Conservation (phyloP, 2,113 vertebrate species). For the Pluvianellus socialis region DNA sequence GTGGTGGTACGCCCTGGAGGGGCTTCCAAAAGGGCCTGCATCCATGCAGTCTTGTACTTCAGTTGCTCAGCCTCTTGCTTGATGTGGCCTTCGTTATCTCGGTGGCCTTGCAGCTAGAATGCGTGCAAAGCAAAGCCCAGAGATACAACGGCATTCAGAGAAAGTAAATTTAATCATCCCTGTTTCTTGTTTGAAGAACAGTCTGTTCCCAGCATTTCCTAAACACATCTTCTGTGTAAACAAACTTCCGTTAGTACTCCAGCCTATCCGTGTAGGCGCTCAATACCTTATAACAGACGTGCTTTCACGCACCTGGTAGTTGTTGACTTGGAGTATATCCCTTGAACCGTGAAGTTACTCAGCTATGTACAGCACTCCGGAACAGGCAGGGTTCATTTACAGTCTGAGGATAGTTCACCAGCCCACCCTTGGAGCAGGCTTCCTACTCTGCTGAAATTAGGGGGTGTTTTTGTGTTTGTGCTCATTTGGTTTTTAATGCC, state of each 20-base stretch:
- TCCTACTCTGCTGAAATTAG: background rate
- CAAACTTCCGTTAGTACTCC: background rate
- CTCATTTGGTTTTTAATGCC: background rate
- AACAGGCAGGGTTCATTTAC: background rate
- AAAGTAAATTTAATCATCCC: background rate
- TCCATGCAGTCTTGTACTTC: background rate
- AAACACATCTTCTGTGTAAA: background rate
- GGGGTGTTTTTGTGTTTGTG: background rate
- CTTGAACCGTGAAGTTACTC: background rate
- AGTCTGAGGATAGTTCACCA: background rate
- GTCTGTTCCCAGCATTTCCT: background rate
- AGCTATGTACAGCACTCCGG: background rate
- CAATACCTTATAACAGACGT: background rate
- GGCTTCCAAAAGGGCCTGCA: background rate
- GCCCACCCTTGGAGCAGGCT: background rate
- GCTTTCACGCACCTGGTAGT: background rate
- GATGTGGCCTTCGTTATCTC: accelerated
- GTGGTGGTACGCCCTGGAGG: background rate
- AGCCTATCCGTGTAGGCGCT: background rate
- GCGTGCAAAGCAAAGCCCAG: background rate
- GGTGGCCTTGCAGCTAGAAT: background rate
- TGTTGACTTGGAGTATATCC: accelerated
- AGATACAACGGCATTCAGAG: accelerated
- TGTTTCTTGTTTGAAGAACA: background rate
- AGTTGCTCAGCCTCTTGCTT: background rate